Base-by-base conservation (phyloP, 2,888 invertebrate species). In the Agrotis clavis region DNA sequence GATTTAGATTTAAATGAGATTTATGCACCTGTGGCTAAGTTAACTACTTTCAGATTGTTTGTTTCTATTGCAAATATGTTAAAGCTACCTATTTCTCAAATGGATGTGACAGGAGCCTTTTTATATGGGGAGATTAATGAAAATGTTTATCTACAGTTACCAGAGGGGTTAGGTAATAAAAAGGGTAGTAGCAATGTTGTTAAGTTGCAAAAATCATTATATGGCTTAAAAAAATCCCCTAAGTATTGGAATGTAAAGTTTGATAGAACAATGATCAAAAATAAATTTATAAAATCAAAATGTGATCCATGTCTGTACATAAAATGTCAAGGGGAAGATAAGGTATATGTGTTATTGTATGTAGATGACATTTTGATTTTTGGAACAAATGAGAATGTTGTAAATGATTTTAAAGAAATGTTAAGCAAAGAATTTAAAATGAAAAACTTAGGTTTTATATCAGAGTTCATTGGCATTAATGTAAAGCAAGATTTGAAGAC, bases 51-150 rank as follows among this genome's bases (percentile, higher is more conserved):
- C 48, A 74, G 83, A 54, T 3, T 81, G 0, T 83, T 83, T 74
- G 25, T 78, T 18, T 35, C 50, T 14, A 53, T 83, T 30, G 83
- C 83, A 19, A 81, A 73, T 30, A 74, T 76, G 57, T 25, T 75
- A 57, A 77, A 67, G 13, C 18, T 73, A 50, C 51, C 64, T 16
- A 25, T 76, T 21, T 21, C 19, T n/a, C 71, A 76, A 68, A 71
- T 83, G 81, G 84, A 82, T 74, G 77, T 54, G 1, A 68, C 35
- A 3, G 30, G 61, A 6, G 77, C 84, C 0, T 87, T 86, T 50
- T 50, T 87, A 7, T 75, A 86, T 79, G 84, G 86, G 0, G 59
- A 79, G 3, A 83, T 87, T 11, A 56, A 84, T 35, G 79, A 79
- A 54, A 61, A 72, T 18, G 80, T 85, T 0, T 86, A 82, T 63